These are phyloP conservation scores for Drosophila paranaensis DNA, from an alignment of 2,888 invertebrate genomes.

Conservation along the genomic window DNA sequence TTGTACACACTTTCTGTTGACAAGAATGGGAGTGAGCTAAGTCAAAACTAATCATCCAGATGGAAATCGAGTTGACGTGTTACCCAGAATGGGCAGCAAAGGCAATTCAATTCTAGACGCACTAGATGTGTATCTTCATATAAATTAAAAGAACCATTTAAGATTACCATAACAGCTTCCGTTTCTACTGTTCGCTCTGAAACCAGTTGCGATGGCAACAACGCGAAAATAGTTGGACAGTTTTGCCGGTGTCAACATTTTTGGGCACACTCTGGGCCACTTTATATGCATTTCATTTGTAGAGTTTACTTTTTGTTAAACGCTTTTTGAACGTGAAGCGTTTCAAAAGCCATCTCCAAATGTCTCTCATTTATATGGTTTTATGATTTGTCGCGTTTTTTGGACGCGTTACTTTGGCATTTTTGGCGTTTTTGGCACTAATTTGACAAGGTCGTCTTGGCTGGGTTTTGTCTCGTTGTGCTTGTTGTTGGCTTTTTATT, in stretches of 20 bases:
- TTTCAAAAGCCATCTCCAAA: conserved; percentile 27
- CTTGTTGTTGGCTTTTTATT: background rate
- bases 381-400: conserved; percentile 39
- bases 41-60: no score
- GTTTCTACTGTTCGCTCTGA: conserved; percentile 12
- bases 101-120: no score
- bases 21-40: no score
- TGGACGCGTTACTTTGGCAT: conserved; percentile 37
- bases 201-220: conserved; percentile 29
- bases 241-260: conserved; percentile 42
- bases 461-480: conserved; percentile 39
- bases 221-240: conserved; percentile 24
- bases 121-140: background rate
- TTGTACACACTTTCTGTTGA: no score
- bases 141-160: conserved; percentile 1
- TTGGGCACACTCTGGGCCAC: conserved; percentile 25
- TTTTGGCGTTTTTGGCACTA: conserved; percentile 63
- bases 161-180: conserved; percentile 12
- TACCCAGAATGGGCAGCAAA: no score
- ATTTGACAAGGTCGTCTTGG: conserved; percentile 70
- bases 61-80: no score
- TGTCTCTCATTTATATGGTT: conserved; percentile 20
- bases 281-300: conserved; percentile 36
- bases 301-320: conserved; percentile 42
- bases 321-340: conserved; percentile 37